Evolutionary conservation across 2,113 vertebrate genomes (phyloP), one percentile per base, ranked within the genome.

Genomic region (Ranitomeya imitator): DNA sequence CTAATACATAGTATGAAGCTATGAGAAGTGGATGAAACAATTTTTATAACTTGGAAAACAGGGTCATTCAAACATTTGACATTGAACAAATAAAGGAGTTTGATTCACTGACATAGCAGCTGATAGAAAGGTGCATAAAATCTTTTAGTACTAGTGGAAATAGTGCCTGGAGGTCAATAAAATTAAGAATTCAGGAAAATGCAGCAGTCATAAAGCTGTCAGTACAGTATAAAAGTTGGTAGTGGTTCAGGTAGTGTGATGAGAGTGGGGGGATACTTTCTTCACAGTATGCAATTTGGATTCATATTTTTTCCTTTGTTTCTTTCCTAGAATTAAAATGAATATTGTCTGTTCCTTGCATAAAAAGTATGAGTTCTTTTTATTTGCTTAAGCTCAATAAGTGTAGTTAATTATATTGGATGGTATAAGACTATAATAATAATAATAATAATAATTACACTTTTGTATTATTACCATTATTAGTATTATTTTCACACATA

Each of bases 61-160:
- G 85, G 85, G 71, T 61, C 73, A 86, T 86, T 86, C 71, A 78
- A 63, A 86, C 85, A 86, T 77, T 86, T 86, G 85, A 86, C 85
- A 78, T 77, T 77, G 85, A 77, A 52, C 85, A 86, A 86, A 86
- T 86, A 86, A 86, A 86, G 73, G 85, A 86, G 85, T 86, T 63
- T 86, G 73, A 86, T 86, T 86, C 71, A 86, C 57, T 86, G 85
- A 86, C 85, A 86, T 76, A 78, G 73, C 85, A 78, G 73, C 73
- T 77, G 85, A 86, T 86, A 86, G 57, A 86, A 76, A 86, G 73
- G 85, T 86, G 73, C 69, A 86, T 86, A 86, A 86, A 86, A 86
- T 77, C 55, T 86, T 84, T 86, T 86, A 86, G 85, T 86, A 77
- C 85, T 77, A 78, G 73, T 84, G 73, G 85, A 77, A 86, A 86